Evolutionary conservation across 2,113 vertebrate species (phyloP).

Genomic region (Psephotus haematonotus): DNA sequence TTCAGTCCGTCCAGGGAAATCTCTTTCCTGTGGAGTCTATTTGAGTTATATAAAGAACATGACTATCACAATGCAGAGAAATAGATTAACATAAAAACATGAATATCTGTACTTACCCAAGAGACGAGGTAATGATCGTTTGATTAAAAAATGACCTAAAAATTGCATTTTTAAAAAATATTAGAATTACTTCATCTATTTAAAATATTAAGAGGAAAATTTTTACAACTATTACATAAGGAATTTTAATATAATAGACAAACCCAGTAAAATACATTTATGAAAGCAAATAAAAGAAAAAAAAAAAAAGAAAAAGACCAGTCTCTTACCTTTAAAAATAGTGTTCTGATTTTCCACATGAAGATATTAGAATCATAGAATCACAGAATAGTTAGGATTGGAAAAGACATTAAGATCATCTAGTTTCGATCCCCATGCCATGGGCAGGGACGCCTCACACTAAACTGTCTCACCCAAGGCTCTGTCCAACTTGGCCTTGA

Average conservation of each 20-base stretch:
- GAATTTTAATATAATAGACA: neutral
- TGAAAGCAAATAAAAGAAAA: neutral
- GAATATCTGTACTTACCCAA: neutral
- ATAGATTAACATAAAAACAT: neutral
- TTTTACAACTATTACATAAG: neutral
- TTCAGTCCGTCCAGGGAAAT: neutral
- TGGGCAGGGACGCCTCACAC: too few relatives aligned
- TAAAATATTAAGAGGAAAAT: fast-evolving
- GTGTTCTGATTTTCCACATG: neutral
- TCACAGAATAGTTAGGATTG: too few relatives aligned
- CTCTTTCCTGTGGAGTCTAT: neutral
- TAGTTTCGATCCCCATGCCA: too few relatives aligned
- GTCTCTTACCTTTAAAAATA: neutral
- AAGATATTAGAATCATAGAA: neutral
- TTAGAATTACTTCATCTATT: neutral
- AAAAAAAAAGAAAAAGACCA: neutral
- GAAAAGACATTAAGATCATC: too few relatives aligned
- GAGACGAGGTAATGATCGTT: neutral
- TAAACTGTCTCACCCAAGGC: too few relatives aligned
- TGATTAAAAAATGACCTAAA: neutral
- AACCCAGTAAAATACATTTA: neutral
- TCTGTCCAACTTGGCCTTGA: too few relatives aligned
- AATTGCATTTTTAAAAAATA: neutral
- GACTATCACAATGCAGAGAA: neutral
- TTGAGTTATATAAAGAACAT: neutral